Evolutionary conservation across 2,888 invertebrate species (phyloP).

Genomic region (Girardia tigrina): DNA sequence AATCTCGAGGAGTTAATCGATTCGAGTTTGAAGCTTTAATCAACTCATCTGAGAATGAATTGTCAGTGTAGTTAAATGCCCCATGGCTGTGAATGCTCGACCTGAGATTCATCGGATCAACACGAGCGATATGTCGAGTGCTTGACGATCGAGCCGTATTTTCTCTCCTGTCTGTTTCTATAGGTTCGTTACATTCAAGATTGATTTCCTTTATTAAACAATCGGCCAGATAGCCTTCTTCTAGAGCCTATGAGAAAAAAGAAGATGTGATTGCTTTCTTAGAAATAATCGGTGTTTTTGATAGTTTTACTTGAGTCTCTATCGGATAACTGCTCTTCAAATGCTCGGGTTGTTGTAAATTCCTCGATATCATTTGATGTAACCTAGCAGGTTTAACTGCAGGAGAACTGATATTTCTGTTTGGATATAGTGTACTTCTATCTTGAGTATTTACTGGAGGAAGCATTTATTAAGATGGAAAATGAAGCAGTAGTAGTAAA

Average conservation of each 20-base stretch:
- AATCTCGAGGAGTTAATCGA: no score
- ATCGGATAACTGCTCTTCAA: constrained; percentile 23
- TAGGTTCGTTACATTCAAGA: no score
- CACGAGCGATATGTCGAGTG: background rate
- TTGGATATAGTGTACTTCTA: no score
- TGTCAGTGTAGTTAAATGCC: background rate
- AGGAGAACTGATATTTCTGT: background rate
- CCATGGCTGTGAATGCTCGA: background rate
- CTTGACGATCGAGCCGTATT: background rate
- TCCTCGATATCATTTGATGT: constrained; percentile 9
- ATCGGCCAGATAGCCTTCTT: background rate
- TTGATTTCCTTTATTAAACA: constrained; percentile 9
- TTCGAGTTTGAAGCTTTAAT: no score
- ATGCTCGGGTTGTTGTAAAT: constrained; percentile 2
- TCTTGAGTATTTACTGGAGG: no score
- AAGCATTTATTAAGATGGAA: no score
- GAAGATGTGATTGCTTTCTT: no score
- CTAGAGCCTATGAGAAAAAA: background rate
- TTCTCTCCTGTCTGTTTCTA: background rate
- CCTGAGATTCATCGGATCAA: background rate
- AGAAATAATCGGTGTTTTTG: no score
- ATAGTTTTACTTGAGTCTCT: background rate
- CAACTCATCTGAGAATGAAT: background rate
- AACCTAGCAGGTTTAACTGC: background rate
- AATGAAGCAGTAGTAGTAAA: no score